Percentiles rank a stretch among this genome's conserved stretches.
Conservation (phyloP, 1,140 invertebrate genomes). For the Drosophila suzukii region DNA sequence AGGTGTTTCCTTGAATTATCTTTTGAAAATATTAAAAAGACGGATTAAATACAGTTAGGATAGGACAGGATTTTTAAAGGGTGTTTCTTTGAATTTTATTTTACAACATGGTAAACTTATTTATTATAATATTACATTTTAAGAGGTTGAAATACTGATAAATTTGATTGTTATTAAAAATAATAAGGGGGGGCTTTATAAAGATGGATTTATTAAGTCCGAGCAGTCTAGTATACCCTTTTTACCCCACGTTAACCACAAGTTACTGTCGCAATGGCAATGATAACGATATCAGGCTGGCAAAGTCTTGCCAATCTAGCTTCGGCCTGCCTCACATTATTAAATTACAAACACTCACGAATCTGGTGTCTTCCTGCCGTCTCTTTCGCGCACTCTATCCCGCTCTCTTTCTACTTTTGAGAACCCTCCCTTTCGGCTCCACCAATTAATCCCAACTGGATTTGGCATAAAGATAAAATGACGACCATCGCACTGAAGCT, state of each 20-base stretch:
- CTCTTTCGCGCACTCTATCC: neutral
- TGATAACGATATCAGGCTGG: slow-evolving; percentile 62
- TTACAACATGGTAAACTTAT: too few species aligned
- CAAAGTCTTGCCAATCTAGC: slow-evolving; percentile 19
- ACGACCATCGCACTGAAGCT: slow-evolving; percentile 49
- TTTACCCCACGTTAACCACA: slow-evolving; percentile 19
- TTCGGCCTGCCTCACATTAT: slow-evolving; percentile 69
- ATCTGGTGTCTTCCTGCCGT: slow-evolving; percentile 25
- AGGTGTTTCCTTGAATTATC: too few species aligned
- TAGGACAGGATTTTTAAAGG: too few species aligned
- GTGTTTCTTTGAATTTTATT: too few species aligned
- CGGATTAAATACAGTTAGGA: too few species aligned
- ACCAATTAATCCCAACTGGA: slow-evolving; percentile 82
- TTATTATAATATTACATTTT: too few species aligned
- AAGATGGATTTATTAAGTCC: neutral
- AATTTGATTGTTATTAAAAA: too few species aligned
- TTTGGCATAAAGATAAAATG: slow-evolving; percentile 81
- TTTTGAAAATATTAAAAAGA: neutral
- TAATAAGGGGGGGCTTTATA: too few species aligned
- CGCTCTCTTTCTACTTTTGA: slow-evolving; percentile 2
- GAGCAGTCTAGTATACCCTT: neutral
- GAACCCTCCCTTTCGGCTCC: slow-evolving; percentile 42
- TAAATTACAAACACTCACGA: slow-evolving; percentile 75
- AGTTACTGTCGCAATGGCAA: slow-evolving; percentile 34
- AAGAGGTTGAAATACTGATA: too few species aligned